phyloP scores from a whole-genome alignment of 1,140 invertebrate species.

The Aphidius ervi region DNA sequence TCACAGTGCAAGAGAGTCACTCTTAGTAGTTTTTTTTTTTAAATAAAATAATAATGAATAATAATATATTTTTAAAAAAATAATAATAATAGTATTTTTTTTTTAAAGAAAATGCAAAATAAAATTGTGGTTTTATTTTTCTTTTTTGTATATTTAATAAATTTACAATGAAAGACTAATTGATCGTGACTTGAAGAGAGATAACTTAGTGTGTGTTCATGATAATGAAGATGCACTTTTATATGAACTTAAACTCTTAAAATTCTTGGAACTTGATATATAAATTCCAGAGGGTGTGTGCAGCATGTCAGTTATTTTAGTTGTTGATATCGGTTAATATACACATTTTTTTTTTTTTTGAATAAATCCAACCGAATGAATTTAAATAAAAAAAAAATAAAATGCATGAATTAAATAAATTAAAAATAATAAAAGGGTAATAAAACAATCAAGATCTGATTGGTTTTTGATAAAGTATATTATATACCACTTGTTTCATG shows the following conservation, averaged over 20 bases:
- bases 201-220: background rate
- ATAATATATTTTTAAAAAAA: background rate
- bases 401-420: too few species aligned
- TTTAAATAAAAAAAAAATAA: too few species aligned
- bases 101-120: background rate
- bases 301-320: too few species aligned
- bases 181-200: conserved; percentile 2
- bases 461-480: too few species aligned
- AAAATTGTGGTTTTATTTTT: background rate
- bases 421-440: too few species aligned
- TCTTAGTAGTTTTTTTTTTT: background rate
- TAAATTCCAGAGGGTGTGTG: too few species aligned
- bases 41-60: background rate
- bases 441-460: too few species aligned
- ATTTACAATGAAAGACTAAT: background rate
- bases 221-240: conserved; percentile 15
- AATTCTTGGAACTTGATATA: background rate
- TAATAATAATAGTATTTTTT: background rate
- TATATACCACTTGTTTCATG: too few species aligned
- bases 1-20: background rate
- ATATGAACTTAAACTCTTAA: conserved; percentile 11
- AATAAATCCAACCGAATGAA: too few species aligned
- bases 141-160: background rate
- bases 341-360: too few species aligned
- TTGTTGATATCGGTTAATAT: too few species aligned